Evolutionary conservation across 2,888 invertebrate genomes (phyloP), one percentile per base, ranked within the genome.

Genomic region (Drosophila macrospina): DNA sequence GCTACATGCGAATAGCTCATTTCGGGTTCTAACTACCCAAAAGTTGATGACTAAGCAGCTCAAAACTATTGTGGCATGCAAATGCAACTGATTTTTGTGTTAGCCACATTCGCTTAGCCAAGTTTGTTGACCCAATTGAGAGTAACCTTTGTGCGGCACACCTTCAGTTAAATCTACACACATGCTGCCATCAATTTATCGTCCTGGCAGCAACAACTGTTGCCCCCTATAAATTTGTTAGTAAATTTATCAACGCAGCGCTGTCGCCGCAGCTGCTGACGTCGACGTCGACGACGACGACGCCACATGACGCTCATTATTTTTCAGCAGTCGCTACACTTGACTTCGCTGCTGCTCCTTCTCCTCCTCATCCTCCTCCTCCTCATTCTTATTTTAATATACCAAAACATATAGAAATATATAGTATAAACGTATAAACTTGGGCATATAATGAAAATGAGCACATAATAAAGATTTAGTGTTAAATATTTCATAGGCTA

Each of bases 291-390:
- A 11, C 15, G 44, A 47, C 34, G 59, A 11, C 71, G 64, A 67
- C 87, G 65, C 72, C 63, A 69, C 87, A 85, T 85, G 85, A 66
- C 48, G 72, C 73, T 85, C 85, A 81, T 82, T 85, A 87, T 78
- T 87, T 87, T 85, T 61, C 68, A 80, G 78, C 47, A 76, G 60
- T 42, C 63, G 59, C 50, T 47, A 36, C 45, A 8, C 51, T 60
- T 15, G 42, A 51, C 56, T 57, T 28, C 30, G 16, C 51, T 72
- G 16, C n/a, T n/a, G n/a, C n/a, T n/a, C n/a, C n/a, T n/a, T n/a
- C n/a, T n/a, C n/a, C n/a, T n/a, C n/a, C n/a, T n/a, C n/a, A n/a
- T n/a, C n/a, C n/a, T n/a, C n/a, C n/a, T n/a, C n/a, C n/a, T n/a
- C n/a, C n/a, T n/a, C n/a, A n/a, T n/a, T n/a, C n/a, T n/a, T n/a